Percentiles rank a stretch among this genome's conserved stretches.
These are phyloP conservation scores for Hystrix brachyura DNA, from an alignment of 2,113 vertebrate species.

Conservation along the genomic window DNA sequence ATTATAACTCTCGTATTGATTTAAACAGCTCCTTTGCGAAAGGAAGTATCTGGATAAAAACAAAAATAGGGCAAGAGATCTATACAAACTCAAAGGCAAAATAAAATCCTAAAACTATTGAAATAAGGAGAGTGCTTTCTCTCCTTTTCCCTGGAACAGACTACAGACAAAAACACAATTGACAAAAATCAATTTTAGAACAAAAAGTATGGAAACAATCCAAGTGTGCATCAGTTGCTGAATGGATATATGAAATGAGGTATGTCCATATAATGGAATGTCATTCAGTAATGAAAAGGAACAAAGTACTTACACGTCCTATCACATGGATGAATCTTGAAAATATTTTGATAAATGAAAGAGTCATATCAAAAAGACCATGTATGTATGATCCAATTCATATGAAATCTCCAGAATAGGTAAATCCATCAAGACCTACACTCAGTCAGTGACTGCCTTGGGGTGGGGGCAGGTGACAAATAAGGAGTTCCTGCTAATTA, in stretches of 20 bases:
- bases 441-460: not conserved
- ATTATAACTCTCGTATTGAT: not conserved
- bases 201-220: not conserved
- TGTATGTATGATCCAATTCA: not conserved
- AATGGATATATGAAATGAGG: not conserved
- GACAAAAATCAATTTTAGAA: not conserved
- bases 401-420: not conserved
- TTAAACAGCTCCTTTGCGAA: not conserved
- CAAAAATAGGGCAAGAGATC: not conserved
- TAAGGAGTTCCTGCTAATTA: not conserved
- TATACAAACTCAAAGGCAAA: slow-evolving; percentile 1
- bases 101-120: slow-evolving; percentile 21
- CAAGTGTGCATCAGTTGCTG: not conserved
- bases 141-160: not conserved
- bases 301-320: not conserved
- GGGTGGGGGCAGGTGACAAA: not conserved
- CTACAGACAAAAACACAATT: not conserved
- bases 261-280: not conserved
- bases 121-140: slow-evolving; percentile 1
- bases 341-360: not conserved
- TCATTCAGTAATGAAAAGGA: not conserved
- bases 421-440: not conserved
- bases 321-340: not conserved
- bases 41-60: slow-evolving; percentile 23
- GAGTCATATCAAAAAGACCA: not conserved